Evolutionary conservation across 2,113 vertebrate species (phyloP).

Genomic region (Ammodytes marinus): DNA sequence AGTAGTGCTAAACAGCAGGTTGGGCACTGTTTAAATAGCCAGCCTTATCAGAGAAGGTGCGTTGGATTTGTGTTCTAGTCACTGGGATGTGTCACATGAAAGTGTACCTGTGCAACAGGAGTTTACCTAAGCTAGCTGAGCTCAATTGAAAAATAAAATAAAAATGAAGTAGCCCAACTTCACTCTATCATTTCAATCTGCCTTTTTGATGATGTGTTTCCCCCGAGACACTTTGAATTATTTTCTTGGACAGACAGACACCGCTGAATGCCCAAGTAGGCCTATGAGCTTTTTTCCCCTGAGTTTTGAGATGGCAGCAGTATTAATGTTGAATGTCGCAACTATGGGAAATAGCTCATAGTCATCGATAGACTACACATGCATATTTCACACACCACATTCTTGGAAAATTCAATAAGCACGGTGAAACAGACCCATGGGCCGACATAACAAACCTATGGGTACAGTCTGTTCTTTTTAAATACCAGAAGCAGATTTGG

Average conservation of each 20-base stretch:
- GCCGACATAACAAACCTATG: conserved; percentile 3
- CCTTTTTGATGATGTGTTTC: not conserved
- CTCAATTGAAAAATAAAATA: not conserved
- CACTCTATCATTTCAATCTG: too few relatives aligned
- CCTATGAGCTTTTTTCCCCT: not conserved
- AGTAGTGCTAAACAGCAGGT: not conserved
- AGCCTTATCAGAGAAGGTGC: not conserved
- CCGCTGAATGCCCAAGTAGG: not conserved
- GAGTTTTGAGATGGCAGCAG: too few relatives aligned
- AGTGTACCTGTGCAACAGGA: too few relatives aligned
- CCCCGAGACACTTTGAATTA: not conserved
- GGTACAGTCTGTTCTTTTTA: not conserved
- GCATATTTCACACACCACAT: not conserved
- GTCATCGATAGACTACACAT: not conserved
- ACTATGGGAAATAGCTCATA: not conserved
- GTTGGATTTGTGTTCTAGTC: not conserved
- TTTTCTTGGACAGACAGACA: not conserved
- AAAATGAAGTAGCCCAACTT: not conserved
- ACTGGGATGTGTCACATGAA: not conserved
- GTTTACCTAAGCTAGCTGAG: not conserved
- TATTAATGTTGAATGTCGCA: not conserved
- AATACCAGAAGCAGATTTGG: conserved; percentile 15
- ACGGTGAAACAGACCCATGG: not conserved
- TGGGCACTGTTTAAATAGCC: conserved; percentile 5
- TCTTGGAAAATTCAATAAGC: not conserved